Evolutionary conservation across 2,113 vertebrate genomes (phyloP), one percentile per base, ranked within the genome.

Genomic region (Grantiella picta): DNA sequence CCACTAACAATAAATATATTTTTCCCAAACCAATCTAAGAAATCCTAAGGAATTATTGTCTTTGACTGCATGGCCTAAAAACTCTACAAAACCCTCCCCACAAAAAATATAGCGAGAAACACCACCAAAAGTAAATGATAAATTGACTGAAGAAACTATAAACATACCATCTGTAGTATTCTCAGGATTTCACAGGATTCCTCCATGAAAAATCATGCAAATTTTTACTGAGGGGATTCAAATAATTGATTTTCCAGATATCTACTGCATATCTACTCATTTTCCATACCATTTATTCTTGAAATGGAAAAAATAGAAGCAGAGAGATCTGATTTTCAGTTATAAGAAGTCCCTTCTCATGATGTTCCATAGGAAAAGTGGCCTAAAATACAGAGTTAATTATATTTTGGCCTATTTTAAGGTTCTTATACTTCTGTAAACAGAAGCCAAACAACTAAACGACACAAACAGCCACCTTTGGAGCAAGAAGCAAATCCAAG

Each of bases 231-330:
- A 73, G 8, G 16, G 21, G 6, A 54, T 66, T 11, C 18, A 65
- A 86, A 49, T 33, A 61, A 64, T 44, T 71, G 2, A 38, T 71
- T 92, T 69, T 40, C 25, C 8, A 53, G 45, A 31, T 38, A 38
- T 38, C 38, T 38, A 11, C 2, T 0, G 0, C 4, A 45, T 54
- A 7, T 70, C 40, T 49, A 33, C 3, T 79, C 0, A 7, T 86
- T 73, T 94, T 27, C 36, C 33, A 40, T 57, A 33, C n/a, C 11
- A 59, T 82, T 82, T 89, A 13, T 77, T 63, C 56, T 42, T 76
- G 17, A 54, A 90, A 63, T 47, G 24, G 21, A 13, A 68, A 68
- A 83, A 76, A 38, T 1, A 66, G 24, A 76, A 63, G 18, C 4
- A 75, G 11, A 71, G 7, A 42, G 4, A 90, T 21, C 20, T 31